A percentile compares a stretch with the other conserved stretches of the same genome.
Evolutionary conservation across 2,888 invertebrate genomes (phyloP).

Genomic region (Scaptomyza polygonia): DNA sequence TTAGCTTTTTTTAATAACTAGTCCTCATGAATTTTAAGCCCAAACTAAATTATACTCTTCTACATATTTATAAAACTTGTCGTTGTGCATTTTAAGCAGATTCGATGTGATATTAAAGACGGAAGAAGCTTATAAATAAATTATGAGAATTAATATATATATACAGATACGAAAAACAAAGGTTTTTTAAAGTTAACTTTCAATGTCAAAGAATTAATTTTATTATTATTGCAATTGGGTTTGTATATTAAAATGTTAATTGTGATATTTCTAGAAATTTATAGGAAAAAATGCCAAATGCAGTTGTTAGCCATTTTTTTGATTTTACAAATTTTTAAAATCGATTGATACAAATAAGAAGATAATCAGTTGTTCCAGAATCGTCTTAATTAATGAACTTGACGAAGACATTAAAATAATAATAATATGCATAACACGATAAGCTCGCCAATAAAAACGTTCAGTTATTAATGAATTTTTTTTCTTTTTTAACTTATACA

Average conservation of each 20-base stretch:
- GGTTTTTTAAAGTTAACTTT: too few relatives aligned
- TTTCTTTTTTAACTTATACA: background rate
- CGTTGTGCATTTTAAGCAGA: conserved; percentile 22
- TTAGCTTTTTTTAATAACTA: conserved; percentile 21
- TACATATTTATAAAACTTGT: conserved; percentile 7
- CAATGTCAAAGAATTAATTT: too few relatives aligned
- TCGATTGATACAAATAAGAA: background rate
- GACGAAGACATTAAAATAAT: conserved; percentile 1
- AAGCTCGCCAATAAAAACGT: background rate
- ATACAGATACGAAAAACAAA: background rate
- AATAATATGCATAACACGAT: conserved; percentile 2
- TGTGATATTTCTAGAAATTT: too few relatives aligned
- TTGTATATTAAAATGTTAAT: too few relatives aligned
- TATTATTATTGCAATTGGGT: too few relatives aligned
- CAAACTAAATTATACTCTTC: background rate
- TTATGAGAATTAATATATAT: background rate
- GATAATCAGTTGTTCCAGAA: background rate
- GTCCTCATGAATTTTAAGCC: conserved; percentile 63
- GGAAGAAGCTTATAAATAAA: conserved; percentile 15
- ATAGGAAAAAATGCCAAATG: background rate
- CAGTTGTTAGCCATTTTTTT: background rate
- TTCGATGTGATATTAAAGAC: conserved; percentile 11
- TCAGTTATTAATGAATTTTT: background rate
- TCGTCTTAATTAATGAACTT: background rate
- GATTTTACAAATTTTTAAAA: background rate